phyloP scores from a whole-genome alignment of 2,888 invertebrate species.

The Habroteleia sp. region DNA sequence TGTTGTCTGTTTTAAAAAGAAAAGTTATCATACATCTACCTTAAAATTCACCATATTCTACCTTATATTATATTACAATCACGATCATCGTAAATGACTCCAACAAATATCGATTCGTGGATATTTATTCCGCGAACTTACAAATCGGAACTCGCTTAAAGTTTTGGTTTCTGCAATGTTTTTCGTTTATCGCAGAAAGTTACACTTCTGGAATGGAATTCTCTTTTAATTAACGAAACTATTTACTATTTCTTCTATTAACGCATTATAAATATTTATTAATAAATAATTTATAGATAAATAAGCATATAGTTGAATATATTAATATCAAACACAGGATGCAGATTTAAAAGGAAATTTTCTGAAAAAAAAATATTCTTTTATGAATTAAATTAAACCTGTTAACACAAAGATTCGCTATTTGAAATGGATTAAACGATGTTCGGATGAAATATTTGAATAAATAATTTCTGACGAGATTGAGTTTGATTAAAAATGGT shows the following conservation, averaged over 20 bases:
- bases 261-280: too few relatives aligned
- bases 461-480: conserved; percentile 62
- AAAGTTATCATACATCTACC: conserved; percentile 39
- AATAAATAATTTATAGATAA: too few relatives aligned
- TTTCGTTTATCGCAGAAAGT: too few relatives aligned
- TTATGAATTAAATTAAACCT: conserved; percentile 32
- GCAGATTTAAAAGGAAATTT: not conserved
- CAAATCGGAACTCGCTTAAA: conserved; percentile 15
- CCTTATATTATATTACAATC: conserved; percentile 42
- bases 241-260: conserved; percentile 18
- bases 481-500: conserved; percentile 64
- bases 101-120: conserved; percentile 43
- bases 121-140: conserved; percentile 31
- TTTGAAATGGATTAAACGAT: conserved; percentile 17
- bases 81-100: conserved; percentile 50
- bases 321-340: too few relatives aligned
- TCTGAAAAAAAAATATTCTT: too few relatives aligned
- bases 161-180: conserved; percentile 25
- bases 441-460: conserved; percentile 51
- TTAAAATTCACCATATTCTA: conserved; percentile 16
- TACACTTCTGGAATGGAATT: too few relatives aligned
- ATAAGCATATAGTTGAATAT: too few relatives aligned
- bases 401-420: conserved; percentile 34
- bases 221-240: conserved; percentile 32
- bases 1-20: conserved; percentile 60